phyloP scores from a whole-genome alignment of 2,113 vertebrate genomes.

The Bos taurus region DNA sequence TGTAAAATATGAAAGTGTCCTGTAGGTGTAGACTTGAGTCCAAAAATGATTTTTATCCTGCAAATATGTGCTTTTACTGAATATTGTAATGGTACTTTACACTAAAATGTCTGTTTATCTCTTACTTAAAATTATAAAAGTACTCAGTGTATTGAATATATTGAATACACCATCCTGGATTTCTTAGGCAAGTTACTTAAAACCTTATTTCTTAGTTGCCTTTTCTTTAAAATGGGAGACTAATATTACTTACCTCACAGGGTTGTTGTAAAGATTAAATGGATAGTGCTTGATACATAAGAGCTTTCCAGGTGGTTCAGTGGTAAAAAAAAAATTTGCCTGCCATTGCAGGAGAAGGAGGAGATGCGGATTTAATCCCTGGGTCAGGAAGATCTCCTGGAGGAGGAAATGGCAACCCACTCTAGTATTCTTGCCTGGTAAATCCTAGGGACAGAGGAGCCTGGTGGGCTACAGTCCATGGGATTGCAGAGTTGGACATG shows the following conservation, averaged over 20 bases:
- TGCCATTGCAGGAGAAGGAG: background rate
- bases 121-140: background rate
- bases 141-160: background rate
- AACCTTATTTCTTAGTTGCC: background rate
- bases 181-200: slow-evolving; percentile 10
- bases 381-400: background rate
- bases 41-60: background rate
- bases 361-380: background rate
- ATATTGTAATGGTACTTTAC: background rate
- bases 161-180: background rate
- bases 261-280: background rate
- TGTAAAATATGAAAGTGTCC: slow-evolving; percentile 14
- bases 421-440: background rate
- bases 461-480: background rate
- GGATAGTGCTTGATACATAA: background rate
- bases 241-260: background rate
- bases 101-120: background rate
- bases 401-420: background rate
- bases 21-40: background rate
- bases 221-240: background rate
- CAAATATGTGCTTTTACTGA: background rate
- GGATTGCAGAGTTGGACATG: background rate
- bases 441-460: background rate
- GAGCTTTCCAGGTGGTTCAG: background rate
- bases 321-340: background rate